Evolutionary conservation across 2,113 vertebrate genomes (phyloP).

Genomic region (Triplophysa rosa): DNA sequence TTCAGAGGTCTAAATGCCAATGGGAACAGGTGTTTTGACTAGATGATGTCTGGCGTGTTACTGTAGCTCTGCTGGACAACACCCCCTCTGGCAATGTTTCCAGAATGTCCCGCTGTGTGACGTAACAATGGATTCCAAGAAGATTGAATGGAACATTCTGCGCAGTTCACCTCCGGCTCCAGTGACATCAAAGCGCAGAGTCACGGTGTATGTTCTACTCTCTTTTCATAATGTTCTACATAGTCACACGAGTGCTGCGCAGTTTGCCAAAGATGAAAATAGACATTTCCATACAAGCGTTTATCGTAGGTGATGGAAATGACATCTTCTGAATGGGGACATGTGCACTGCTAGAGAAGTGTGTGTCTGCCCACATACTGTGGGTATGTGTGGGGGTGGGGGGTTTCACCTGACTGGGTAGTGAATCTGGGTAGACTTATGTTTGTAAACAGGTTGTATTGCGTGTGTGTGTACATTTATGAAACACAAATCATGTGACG

Average conservation of each 20-base stretch:
- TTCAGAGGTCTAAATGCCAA: neutral
- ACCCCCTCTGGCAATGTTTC: neutral
- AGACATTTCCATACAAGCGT: neutral
- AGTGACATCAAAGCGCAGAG: neutral
- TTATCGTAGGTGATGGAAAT: conserved; percentile 11
- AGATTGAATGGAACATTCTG: conserved; percentile 26
- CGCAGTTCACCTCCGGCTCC: neutral
- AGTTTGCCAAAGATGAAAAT: neutral
- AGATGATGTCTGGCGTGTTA: neutral
- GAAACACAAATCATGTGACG: no score
- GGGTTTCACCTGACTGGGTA: no score
- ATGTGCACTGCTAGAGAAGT: neutral
- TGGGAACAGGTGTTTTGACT: neutral
- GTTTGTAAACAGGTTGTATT: no score
- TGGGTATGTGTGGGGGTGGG: no score
- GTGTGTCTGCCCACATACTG: neutral
- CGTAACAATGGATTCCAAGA: neutral
- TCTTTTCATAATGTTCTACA: neutral
- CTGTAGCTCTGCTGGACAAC: conserved; percentile 1
- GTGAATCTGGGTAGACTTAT: no score
- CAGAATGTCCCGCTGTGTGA: neutral
- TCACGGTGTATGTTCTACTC: neutral
- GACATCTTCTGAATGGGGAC: neutral
- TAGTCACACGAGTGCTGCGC: neutral
- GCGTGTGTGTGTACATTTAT: no score